Evolutionary conservation across 2,888 invertebrate species (phyloP).

Genomic region (Drosophila pseudotakahashii): DNA sequence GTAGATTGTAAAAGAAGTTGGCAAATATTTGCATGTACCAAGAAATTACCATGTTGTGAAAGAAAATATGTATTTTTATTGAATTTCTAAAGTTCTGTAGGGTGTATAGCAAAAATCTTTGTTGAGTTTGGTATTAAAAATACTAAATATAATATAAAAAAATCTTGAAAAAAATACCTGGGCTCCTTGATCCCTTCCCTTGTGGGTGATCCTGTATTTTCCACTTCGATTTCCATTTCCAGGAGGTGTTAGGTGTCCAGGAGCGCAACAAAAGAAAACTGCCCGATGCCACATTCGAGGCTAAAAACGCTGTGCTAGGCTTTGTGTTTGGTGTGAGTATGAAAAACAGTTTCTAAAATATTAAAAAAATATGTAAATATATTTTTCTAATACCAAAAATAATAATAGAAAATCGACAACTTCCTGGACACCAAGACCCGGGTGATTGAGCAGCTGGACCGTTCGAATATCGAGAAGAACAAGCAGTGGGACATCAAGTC

Average conservation of each 20-base stretch:
- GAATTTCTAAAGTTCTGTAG: background rate
- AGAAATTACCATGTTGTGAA: background rate
- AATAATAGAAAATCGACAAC: slow-evolving; percentile 90
- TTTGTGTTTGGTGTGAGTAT: slow-evolving; percentile 92
- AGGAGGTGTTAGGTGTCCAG: slow-evolving; percentile 85
- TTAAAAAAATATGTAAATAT: background rate
- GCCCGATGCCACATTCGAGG: slow-evolving; percentile 88
- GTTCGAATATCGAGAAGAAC: slow-evolving; percentile 90
- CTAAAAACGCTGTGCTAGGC: slow-evolving; percentile 92
- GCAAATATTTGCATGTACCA: background rate
- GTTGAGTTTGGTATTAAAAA: no score
- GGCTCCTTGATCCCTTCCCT: background rate
- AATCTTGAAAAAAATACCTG: no score
- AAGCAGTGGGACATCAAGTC: slow-evolving; percentile 89
- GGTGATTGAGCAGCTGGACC: slow-evolving; percentile 89
- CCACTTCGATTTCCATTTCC: slow-evolving; percentile 64
- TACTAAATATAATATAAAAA: no score
- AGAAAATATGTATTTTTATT: no score
- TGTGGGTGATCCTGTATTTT: slow-evolving; percentile 20
- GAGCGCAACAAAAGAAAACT: slow-evolving; percentile 90
- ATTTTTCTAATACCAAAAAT: no score
- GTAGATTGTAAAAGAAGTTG: background rate
- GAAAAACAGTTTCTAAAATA: slow-evolving; percentile 68
- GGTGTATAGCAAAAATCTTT: no score
- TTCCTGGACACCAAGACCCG: slow-evolving; percentile 92